Base-by-base conservation (phyloP, 1,140 invertebrate genomes). In the Mamestra configurata region DNA sequence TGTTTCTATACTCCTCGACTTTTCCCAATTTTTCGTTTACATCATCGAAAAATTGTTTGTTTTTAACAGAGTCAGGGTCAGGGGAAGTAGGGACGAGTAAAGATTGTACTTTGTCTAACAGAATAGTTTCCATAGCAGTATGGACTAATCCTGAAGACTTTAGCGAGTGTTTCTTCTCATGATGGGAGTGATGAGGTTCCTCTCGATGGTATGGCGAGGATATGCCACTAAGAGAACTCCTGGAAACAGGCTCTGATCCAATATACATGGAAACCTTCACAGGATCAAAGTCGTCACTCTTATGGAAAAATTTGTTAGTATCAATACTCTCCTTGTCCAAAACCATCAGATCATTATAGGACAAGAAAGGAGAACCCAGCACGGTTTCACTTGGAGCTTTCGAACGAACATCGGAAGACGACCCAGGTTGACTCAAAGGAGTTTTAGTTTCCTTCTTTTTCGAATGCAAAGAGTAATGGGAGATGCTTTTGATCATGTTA, bases 71-170 rank as follows among this genome's bases (percentile, higher is more conserved):
- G 53, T 79, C 59, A 0, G 82, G 84, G 51, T 90, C 89, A 8
- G 92, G 93, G 10, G 92, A 90, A 11, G 93, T 88, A 5, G 92
- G 91, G 81, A 93, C 80, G 31, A 94, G 84, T 18, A 94, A 80
- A 40, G 89, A 89, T 73, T 92, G 89, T 4, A 95, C 93, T 87
- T 93, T 95, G 70, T 95, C 95, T 53, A 96, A 90, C 15, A 96
- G 85, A 49, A 96, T 95, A 40, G 95, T 95, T 82, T 95, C 93
- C 89, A 96, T 95, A 20, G 95, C 95, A 31, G 94, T 95, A 20
- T 92, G 92, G 46, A 96, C 81, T 55, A 96, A 82, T 10, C 93
- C 91, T 7, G 90, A 81, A 6, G 92, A 86, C 59, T 92, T 92
- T 0, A 92, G 75, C n/a, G 57, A 84, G 64, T 79, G 88, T 91